Evolutionary conservation across 2,797 vertebrate genomes (phyloP).

Genomic region (Molossus alvarezi): DNA sequence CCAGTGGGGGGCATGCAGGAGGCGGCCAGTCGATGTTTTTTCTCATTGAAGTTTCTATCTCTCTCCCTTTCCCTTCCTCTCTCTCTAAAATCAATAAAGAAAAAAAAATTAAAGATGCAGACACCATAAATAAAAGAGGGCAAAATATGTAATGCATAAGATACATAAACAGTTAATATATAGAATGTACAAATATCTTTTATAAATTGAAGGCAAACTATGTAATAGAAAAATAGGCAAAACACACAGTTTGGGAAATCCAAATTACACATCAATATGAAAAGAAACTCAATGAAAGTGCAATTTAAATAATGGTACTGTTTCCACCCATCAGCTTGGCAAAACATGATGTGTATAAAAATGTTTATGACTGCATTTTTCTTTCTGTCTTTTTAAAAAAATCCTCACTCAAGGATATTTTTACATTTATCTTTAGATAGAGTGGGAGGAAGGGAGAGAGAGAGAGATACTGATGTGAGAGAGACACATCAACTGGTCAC

Average conservation of each 20-base stretch:
- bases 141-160: neutral
- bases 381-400: neutral
- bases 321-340: neutral
- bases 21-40: too few species aligned
- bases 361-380: neutral
- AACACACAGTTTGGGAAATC: neutral
- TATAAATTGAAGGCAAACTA: neutral
- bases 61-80: too few species aligned
- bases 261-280: neutral
- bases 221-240: constrained; percentile 23
- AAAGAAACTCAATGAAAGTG: neutral
- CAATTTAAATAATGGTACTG: neutral
- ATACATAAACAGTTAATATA: neutral
- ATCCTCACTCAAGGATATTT: too few species aligned
- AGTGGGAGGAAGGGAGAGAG: too few species aligned
- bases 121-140: neutral
- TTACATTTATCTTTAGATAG: too few species aligned
- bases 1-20: too few species aligned
- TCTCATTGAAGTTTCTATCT: too few species aligned
- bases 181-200: neutral
- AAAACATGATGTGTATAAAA: neutral
- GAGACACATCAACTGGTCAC: too few species aligned
- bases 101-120: neutral
- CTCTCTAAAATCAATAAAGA: too few species aligned
- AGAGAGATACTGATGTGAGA: too few species aligned